Base-by-base conservation (phyloP, 2,797 vertebrate species). In the Sebastes taczanowskii region DNA sequence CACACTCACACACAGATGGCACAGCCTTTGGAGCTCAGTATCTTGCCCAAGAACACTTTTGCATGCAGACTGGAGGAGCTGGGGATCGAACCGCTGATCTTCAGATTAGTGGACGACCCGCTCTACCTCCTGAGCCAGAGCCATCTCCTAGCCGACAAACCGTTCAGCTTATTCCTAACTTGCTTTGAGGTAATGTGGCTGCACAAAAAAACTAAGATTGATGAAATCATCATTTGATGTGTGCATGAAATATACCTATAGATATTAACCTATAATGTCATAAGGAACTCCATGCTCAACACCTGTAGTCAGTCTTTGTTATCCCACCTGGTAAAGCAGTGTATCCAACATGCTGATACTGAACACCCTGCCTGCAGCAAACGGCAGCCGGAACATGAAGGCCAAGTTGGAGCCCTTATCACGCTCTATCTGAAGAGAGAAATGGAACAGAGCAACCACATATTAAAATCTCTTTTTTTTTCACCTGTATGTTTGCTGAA, bases 331-430 rank as follows among this genome's bases (percentile, higher is more conserved):
- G 88, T 99, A 99, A 0, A 99, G 96, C 62, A 99, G 95, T 0
- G 98, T 99, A 65, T 99, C 98, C 92, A 99, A 86, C 98, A 99
- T 99, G 87, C 97, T 99, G 94, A 99, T 99, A 71, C 98, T 99
- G 92, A 99, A 99, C 74, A 99, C 98, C 53, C 97, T 95, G 68
- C 98, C 98, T 9, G 97, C 98, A 81, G 98, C 98, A 4, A 99
- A 99, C 2, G 98, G 98, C 82, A 99, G 96, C 32, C 98, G 97
- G 86, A 99, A 99, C 98, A 99, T 99, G 90, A 99, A 99, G 56
- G 98, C 98, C 93, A 99, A 93, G 90, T 99, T 99, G 70, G 98
- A 99, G 77, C 98, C 98, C 71, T 98, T 97, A 91, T 99, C 98
- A 13, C 98, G 95, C 86, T 99, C 98, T 88, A 98, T 99, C 98